phyloP scores from a whole-genome alignment of 2,113 vertebrate genomes.

The Ammodytes marinus region DNA sequence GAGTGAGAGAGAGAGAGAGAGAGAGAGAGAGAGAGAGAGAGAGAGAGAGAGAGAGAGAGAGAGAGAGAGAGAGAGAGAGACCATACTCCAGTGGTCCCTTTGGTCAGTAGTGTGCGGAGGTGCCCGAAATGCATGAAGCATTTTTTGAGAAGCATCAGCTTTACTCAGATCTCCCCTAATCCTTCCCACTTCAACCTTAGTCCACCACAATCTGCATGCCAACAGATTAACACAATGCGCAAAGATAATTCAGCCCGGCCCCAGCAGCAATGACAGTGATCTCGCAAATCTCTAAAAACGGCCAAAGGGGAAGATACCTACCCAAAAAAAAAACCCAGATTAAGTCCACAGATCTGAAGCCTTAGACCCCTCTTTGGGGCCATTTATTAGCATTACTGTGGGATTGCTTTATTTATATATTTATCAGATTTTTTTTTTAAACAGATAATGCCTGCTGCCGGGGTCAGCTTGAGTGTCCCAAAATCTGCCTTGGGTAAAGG shows the following conservation, averaged over 20 bases:
- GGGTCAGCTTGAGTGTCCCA: slow-evolving; percentile 76
- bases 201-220: slow-evolving; percentile 79
- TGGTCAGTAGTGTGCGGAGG: slow-evolving; percentile 68
- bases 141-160: slow-evolving; percentile 81
- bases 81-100: slow-evolving; percentile 53
- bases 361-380: slow-evolving; percentile 82
- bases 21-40: background rate
- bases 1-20: slow-evolving; percentile 1
- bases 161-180: slow-evolving; percentile 82
- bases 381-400: slow-evolving; percentile 81
- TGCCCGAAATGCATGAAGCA: slow-evolving; percentile 38
- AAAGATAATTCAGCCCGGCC: slow-evolving; percentile 80
- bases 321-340: slow-evolving; percentile 75
- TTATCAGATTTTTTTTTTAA: slow-evolving; percentile 79
- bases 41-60: slow-evolving; percentile 15
- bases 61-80: slow-evolving; percentile 29
- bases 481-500: slow-evolving; percentile 79
- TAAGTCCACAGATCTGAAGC: slow-evolving; percentile 79
- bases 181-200: slow-evolving; percentile 83
- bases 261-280: slow-evolving; percentile 74
- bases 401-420: slow-evolving; percentile 77
- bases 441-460: slow-evolving; percentile 73
- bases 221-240: slow-evolving; percentile 84
- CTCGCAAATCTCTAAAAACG: slow-evolving; percentile 79
- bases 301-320: slow-evolving; percentile 78